These are phyloP conservation scores for Heteropelma amictum DNA, from an alignment of 2,888 invertebrate genomes.

Conservation along the genomic window DNA sequence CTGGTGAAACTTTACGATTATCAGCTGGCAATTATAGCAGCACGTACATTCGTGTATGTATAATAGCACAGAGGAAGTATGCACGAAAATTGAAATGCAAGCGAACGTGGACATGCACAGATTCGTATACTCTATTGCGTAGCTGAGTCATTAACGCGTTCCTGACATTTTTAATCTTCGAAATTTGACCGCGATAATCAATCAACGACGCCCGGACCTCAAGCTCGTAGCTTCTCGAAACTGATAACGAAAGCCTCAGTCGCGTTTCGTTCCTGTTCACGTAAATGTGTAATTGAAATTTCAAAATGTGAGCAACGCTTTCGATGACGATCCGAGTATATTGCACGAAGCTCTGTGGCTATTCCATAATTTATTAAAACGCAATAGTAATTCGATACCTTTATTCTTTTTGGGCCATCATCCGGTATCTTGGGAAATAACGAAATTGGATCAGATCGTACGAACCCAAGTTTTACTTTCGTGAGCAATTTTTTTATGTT, in stretches of 20 bases:
- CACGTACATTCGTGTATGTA: too few species aligned
- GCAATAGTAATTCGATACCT: slow-evolving; percentile 23
- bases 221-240: background rate
- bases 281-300: too few species aligned
- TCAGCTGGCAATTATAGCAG: slow-evolving; percentile 56
- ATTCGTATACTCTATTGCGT: too few species aligned
- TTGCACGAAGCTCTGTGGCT: background rate
- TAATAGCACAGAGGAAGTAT: background rate
- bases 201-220: background rate
- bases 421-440: slow-evolving; percentile 26
- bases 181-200: slow-evolving; percentile 23
- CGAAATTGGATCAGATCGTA: slow-evolving; percentile 42
- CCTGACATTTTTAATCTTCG: slow-evolving; percentile 1
- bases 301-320: too few species aligned
- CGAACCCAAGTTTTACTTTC: slow-evolving; percentile 20
- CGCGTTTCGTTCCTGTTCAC: too few species aligned
- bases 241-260: background rate
- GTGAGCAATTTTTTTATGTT: slow-evolving; percentile 28
- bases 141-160: background rate
- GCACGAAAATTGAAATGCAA: background rate
- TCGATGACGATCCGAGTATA: too few species aligned
- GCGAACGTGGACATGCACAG: background rate
- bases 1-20: slow-evolving; percentile 60
- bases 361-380: slow-evolving; percentile 4
- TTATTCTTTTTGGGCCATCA: background rate